phyloP scores from a whole-genome alignment of 2,888 invertebrate genomes.

The Alloplasta piceator region DNA sequence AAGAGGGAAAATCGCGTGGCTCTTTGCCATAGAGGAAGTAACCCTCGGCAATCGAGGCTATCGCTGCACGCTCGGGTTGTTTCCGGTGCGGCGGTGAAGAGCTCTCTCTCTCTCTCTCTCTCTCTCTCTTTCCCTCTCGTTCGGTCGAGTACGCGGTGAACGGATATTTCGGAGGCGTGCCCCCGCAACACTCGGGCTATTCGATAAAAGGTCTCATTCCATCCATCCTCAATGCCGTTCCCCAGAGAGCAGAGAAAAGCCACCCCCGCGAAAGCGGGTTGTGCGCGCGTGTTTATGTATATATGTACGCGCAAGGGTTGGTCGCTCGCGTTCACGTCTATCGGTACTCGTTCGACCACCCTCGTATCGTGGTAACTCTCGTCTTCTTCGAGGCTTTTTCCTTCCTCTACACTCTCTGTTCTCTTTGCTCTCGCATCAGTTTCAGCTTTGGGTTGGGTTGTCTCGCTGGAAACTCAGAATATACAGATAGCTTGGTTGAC shows the following conservation, averaged over 20 bases:
- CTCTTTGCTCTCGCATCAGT: slow-evolving; percentile 41
- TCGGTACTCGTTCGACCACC: slow-evolving; percentile 36
- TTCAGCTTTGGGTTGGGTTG: slow-evolving; percentile 4
- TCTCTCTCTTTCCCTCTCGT: slow-evolving; percentile 24
- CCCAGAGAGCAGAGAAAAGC: slow-evolving; percentile 68
- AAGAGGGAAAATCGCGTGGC: slow-evolving; percentile 64
- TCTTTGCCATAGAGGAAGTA: slow-evolving; percentile 62
- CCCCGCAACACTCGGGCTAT: slow-evolving; percentile 72
- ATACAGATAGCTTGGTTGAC: slow-evolving; percentile 28
- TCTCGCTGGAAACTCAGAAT: not conserved
- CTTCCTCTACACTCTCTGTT: slow-evolving; percentile 28
- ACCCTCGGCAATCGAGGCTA: slow-evolving; percentile 64
- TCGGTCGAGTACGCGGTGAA: slow-evolving; percentile 40
- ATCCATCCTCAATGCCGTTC: slow-evolving; percentile 66
- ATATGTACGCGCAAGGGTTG: slow-evolving; percentile 33
- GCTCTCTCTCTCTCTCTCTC: slow-evolving; percentile 32
- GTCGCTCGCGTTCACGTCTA: slow-evolving; percentile 37
- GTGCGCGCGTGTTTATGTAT: slow-evolving; percentile 3
- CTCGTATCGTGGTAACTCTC: slow-evolving; percentile 30
- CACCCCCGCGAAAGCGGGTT: slow-evolving; percentile 65
- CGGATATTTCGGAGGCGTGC: slow-evolving; percentile 67
- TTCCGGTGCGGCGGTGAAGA: slow-evolving; percentile 50
- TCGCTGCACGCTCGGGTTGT: slow-evolving; percentile 64
- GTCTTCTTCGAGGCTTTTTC: slow-evolving; percentile 33
- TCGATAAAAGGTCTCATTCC: slow-evolving; percentile 72